phyloP scores from a whole-genome alignment of 64 coral and sea anemone species.

The Hydrozoanthus tunicans region DNA sequence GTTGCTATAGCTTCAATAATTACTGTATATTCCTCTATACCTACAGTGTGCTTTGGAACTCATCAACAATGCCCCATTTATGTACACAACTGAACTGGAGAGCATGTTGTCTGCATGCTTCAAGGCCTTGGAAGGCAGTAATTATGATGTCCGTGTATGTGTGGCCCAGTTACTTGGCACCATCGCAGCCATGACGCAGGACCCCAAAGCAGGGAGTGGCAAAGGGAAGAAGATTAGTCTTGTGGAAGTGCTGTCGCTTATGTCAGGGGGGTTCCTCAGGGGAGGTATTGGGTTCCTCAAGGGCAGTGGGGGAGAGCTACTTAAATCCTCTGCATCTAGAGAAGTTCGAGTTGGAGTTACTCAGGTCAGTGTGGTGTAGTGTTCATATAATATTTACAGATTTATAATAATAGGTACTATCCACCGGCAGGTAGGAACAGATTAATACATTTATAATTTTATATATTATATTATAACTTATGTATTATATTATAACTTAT shows the following conservation, averaged over 20 bases:
- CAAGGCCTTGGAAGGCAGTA: slow-evolving; percentile 88
- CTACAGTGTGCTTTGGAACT: slow-evolving; percentile 89
- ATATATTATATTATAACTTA: too few species aligned
- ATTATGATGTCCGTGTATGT: slow-evolving; percentile 98
- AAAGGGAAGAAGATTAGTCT: slow-evolving; percentile 84
- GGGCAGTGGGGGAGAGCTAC: slow-evolving; percentile 85
- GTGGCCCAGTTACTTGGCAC: slow-evolving; percentile 87
- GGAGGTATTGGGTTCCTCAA: slow-evolving; percentile 97
- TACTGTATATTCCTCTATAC: background rate
- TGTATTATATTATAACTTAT: too few species aligned
- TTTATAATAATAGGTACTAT: too few species aligned
- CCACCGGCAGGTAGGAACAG: too few species aligned
- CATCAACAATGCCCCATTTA: slow-evolving; percentile 90
- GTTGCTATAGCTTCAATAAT: too few species aligned
- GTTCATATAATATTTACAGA: too few species aligned
- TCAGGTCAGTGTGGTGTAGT: slow-evolving; percentile 53
- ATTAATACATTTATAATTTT: too few species aligned
- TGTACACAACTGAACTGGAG: slow-evolving; percentile 89
- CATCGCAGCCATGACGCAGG: slow-evolving; percentile 86
- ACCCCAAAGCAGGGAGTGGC: slow-evolving; percentile 48
- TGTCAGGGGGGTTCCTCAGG: slow-evolving; percentile 93
- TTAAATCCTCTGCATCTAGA: slow-evolving; percentile 81
- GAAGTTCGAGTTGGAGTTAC: slow-evolving; percentile 98
- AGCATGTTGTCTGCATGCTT: slow-evolving; percentile 80
- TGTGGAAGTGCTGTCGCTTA: slow-evolving; percentile 83